These are phyloP conservation scores for Sakesphorus luctuosus DNA, from an alignment of 2,113 vertebrate species.

Conservation along the genomic window DNA sequence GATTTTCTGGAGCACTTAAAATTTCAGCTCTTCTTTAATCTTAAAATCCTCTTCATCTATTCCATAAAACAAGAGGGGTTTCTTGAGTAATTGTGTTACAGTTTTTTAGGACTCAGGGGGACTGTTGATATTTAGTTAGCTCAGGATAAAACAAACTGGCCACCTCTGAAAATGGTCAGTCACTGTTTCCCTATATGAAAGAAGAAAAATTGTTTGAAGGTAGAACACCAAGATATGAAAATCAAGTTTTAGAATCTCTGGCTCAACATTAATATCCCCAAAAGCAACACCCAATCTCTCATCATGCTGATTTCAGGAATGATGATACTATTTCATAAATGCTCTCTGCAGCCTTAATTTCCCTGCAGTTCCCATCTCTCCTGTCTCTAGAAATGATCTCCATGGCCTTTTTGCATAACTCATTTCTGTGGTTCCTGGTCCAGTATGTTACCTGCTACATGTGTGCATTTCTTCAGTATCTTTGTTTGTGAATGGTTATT, in stretches of 20 bases:
- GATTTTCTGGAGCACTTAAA: neutral
- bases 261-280: neutral
- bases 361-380: neutral
- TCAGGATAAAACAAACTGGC: neutral
- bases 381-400: neutral
- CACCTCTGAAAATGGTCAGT: neutral
- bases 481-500: neutral
- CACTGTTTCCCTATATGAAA: neutral
- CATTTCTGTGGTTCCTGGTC: neutral
- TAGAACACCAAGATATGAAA: neutral
- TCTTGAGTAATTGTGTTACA: neutral
- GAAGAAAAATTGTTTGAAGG: neutral
- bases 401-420: neutral
- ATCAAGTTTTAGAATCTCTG: neutral
- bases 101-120: neutral
- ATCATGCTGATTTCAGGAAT: neutral
- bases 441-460: neutral
- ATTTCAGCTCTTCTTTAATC: neutral
- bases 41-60: neutral
- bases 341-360: neutral
- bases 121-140: neutral
- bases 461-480: neutral
- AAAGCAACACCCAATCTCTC: neutral
- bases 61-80: neutral
- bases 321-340: neutral